Evolutionary conservation across 1,140 invertebrate species (phyloP), one percentile per base, ranked within the genome.

Genomic region (Aphaenogaster ashmeadi): DNA sequence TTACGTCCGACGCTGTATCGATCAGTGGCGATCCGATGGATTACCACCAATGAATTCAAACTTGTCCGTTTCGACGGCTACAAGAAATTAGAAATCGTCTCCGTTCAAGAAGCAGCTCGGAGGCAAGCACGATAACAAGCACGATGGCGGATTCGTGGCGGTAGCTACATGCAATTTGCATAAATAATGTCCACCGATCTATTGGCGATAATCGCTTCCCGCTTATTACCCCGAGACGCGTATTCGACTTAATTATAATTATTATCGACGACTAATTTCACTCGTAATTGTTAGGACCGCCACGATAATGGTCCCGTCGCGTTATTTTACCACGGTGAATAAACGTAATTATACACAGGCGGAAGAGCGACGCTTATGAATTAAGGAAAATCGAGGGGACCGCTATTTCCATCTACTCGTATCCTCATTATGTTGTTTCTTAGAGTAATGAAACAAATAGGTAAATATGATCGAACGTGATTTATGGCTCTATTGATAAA

Each of bases 1-100:
- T 90, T 64, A n/a, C 69, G 18, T 38, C 21, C n/a, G 38, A 58
- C 5, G 38, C 36, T 66, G 38, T 78, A 54, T 41, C 72, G 87
- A 89, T 90, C 41, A 41, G 47, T 18, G 41, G 52, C 58, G 85
- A 74, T 56, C 36, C 36, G 56, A 86, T 85, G 36, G 54, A 87
- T 77, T 52, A 41, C 75, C 58, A 64, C 67, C 75, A 67, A 62
- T 38, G 60, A 47, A 33, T 60, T 44, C 47, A 44, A 18, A 21
- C 36, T 15, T 27, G 75, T 15, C 13, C 38, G 18, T 78, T 83
- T 72, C 33, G 27, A 74, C 52, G 52, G 1, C 27, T n/a, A 2
- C 7, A 7, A 27, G 80, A 72, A 86, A 86, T 54, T 89, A 74
- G 87, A 88, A 88, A 88, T 89, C 66, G 44, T 52, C 41, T 18